phyloP scores from a whole-genome alignment of 2,113 vertebrate species.

The Chlorodrepanis virens region DNA sequence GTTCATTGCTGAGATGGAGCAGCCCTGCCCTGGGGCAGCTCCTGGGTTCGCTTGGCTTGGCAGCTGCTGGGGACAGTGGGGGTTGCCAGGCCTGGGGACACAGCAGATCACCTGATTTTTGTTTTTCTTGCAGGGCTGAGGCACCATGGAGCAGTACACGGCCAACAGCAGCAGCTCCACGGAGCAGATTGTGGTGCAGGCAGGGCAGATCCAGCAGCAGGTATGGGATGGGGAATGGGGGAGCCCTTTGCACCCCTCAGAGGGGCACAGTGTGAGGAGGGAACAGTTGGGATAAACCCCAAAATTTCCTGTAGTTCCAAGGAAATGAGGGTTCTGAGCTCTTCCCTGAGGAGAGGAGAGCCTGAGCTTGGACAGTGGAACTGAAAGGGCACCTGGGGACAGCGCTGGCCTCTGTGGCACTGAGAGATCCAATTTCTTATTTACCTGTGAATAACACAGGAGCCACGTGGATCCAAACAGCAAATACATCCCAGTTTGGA shows the following conservation, averaged over 20 bases:
- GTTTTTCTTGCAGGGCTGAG: background rate
- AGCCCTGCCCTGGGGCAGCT: background rate
- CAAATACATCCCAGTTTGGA: background rate
- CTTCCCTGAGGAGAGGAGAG: background rate
- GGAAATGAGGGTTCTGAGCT: background rate
- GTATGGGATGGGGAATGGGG: slow-evolving; percentile 52
- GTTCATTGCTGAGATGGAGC: background rate
- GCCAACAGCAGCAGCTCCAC: slow-evolving; percentile 88
- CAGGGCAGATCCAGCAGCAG: slow-evolving; percentile 97
- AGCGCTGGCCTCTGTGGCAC: background rate
- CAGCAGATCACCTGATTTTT: background rate
- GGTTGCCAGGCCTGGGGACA: background rate
- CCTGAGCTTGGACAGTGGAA: background rate
- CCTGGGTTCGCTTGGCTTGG: background rate
- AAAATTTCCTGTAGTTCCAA: background rate
- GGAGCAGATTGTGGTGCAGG: slow-evolving; percentile 96
- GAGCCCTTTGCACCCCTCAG: background rate
- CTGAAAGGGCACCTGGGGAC: background rate
- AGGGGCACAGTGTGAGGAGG: background rate
- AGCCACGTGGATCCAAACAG: background rate
- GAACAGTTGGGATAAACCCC: background rate
- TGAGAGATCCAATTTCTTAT: background rate
- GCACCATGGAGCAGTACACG: slow-evolving; percentile 93
- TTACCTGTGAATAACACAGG: background rate
- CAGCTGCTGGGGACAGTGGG: background rate